These are phyloP conservation scores for Xestia sexstrigata DNA, from an alignment of 2,888 invertebrate species.

Conservation along the genomic window DNA sequence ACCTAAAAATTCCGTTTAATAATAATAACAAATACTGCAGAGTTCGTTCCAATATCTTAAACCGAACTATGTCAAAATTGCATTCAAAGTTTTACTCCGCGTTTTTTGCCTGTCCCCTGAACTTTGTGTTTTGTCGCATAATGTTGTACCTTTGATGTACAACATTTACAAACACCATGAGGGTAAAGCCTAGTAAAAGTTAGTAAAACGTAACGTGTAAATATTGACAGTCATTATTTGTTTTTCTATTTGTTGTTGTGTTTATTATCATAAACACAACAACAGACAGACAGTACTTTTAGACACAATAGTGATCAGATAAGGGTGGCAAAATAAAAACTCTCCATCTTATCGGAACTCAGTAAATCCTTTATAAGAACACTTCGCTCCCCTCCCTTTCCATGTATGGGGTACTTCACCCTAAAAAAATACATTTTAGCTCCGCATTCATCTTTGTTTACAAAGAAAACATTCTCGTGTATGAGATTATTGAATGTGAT, in stretches of 20 bases:
- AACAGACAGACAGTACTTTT: too few relatives aligned
- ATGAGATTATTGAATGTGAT: constrained; percentile 42
- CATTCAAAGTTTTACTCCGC: background rate
- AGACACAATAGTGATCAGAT: constrained; percentile 36
- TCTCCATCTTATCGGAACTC: constrained; percentile 37
- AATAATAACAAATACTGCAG: background rate
- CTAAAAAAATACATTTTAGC: constrained; percentile 59
- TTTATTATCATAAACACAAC: too few relatives aligned
- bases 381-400: constrained; percentile 41
- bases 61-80: background rate
- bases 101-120: too few relatives aligned
- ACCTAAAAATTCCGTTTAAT: background rate
- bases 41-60: background rate
- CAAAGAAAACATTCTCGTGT: constrained; percentile 52
- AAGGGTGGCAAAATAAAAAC: constrained; percentile 50
- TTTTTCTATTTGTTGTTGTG: background rate
- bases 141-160: too few relatives aligned
- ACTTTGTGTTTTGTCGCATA: too few relatives aligned
- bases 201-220: background rate
- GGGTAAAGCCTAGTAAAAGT: background rate
- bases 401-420: constrained; percentile 54
- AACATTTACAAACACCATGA: background rate
- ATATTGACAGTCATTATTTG: background rate
- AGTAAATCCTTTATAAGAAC: constrained; percentile 57
- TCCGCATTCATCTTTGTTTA: constrained; percentile 47